Evolutionary conservation across 2,113 vertebrate species (phyloP), one percentile per base, ranked within the genome.

Genomic region (Psophia crepitans): DNA sequence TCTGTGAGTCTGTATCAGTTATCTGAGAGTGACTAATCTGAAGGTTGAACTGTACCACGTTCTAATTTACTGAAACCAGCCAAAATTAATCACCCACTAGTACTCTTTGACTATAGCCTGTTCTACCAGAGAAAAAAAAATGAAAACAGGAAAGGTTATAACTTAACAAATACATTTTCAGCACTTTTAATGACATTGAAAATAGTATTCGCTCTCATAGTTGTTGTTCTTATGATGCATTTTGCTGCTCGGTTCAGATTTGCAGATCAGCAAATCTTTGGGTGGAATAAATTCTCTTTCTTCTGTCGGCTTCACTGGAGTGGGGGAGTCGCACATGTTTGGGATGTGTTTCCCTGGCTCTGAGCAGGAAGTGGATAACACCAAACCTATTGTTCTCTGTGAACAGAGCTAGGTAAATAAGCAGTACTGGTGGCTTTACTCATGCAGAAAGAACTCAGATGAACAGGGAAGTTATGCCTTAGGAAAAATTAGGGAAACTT

Each of bases 381-480:
- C 18, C 8, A 28, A 32, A 54, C 51, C 63, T 58, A 54, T 91
- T 96, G 78, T 91, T 94, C 74, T 54, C 43, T 76, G n/a, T 90
- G 58, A 93, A 65, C 70, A 94, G 66, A 74, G n/a, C 28, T 54
- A 83, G 82, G 92, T 95, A 95, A 94, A 88, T 89, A 95, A 87
- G 21, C 90, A 96, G 77, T 64, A 27, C 15, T 16, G 3, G 28
- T 61, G 74, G 28, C 19, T 91, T 91, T 84, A 90, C 24, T 93
- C 90, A 96, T 8, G 35, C 46, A 80, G 77, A 74, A 94, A 65
- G 66, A 86, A 94, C 93, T 93, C 49, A 66, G n/a, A 33, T 5
- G 27, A 93, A 92, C 41, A 63, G 11, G 90, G 79, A 96, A 90
- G 58, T 92, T 87, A 51, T 53, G 43, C 46, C 26, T 61, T 23